Evolutionary conservation across 2,888 invertebrate species (phyloP), one percentile per base, ranked within the genome.

Genomic region (Noctuana brunneofusca): DNA sequence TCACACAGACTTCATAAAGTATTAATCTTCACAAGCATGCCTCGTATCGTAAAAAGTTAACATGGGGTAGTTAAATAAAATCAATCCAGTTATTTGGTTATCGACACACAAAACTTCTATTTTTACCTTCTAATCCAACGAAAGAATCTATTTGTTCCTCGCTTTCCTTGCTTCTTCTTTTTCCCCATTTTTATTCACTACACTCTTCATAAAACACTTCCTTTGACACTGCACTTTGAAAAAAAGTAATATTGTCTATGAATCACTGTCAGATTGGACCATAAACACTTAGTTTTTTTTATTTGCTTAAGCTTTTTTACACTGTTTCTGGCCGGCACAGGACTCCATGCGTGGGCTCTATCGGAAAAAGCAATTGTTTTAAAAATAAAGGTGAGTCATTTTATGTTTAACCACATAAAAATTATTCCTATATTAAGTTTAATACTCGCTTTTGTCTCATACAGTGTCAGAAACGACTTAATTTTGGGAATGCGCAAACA

Each of bases 121-220:
- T 63, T 63, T 56, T 89, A 91, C 90, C 91, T 91, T 84, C 81
- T 80, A 65, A 91, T 90, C 90, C 91, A 91, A 50, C 91, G 84
- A 71, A 91, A 90, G 75, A 91, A 91, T 66, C 89, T 77, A 74
- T 85, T 89, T 14, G 87, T 86, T 43, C 82, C 80, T 71, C 81
- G 87, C 70, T 84, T 89, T 12, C 76, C 83, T 70, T 70, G 83
- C 82, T 89, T 91, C 84, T 89, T 90, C 81, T 89, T 90, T 69
- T 89, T 90, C 67, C 89, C 89, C 90, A 91, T 91, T 79, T 76
- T 81, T 72, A 68, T 71, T 64, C 58, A 68, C 64, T 69, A 35
- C 65, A 69, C 41, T 65, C 66, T 73, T 67, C 81, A 84, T 84
- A 78, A 64, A 73, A 72, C 77, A 81, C 79, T 71, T 70, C 49